These are phyloP conservation scores for Tenthredo amoena DNA, from an alignment of 2,888 invertebrate species.

Conservation along the genomic window DNA sequence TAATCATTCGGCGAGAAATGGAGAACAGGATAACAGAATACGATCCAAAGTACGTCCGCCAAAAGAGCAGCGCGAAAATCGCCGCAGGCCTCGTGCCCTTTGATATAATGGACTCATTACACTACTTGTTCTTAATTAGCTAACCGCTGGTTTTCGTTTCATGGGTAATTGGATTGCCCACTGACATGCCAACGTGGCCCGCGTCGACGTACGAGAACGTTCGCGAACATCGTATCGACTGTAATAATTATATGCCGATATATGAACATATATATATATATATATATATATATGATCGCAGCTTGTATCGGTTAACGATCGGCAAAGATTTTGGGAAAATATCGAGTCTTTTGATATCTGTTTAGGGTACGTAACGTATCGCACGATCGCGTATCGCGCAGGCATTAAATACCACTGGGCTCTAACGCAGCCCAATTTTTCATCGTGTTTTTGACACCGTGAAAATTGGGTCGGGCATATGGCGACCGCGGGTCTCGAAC, in stretches of 20 bases:
- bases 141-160: conserved; percentile 74
- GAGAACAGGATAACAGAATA: not conserved
- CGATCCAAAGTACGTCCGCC: not conserved
- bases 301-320: not conserved
- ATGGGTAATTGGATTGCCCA: conserved; percentile 70
- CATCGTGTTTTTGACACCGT: conserved; percentile 63
- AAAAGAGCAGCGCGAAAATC: not conserved
- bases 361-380: not conserved
- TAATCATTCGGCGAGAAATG: not conserved
- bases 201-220: not conserved
- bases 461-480: conserved; percentile 70
- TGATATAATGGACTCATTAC: conserved; percentile 47
- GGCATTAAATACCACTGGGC: not conserved
- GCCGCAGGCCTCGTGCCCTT: not conserved
- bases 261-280: too few relatives aligned
- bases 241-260: not conserved
- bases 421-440: conserved; percentile 16
- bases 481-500: conserved; percentile 67
- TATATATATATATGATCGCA: not conserved
- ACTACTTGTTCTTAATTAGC: conserved; percentile 67
- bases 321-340: not conserved
- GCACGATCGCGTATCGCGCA: not conserved
- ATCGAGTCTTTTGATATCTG: not conserved
- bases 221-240: not conserved
- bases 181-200: conserved; percentile 66